Evolutionary conservation across 2,888 invertebrate species (phyloP).

Genomic region (Pimpla rufipes): DNA sequence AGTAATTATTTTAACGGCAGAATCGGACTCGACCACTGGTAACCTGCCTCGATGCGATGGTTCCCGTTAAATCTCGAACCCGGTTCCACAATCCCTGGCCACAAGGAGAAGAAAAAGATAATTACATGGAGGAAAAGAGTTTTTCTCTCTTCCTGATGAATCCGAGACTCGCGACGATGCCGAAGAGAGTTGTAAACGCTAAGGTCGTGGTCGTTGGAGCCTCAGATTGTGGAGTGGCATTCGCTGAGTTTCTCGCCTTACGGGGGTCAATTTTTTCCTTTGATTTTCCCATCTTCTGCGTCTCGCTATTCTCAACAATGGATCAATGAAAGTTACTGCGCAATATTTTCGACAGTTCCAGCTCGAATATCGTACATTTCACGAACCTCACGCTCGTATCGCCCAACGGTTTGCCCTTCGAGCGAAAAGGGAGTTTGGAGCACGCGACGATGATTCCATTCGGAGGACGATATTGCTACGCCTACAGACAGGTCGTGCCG

Average conservation of each 20-base stretch:
- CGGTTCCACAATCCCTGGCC: constrained; percentile 74
- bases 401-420: constrained; percentile 88
- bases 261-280: constrained; percentile 82
- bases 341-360: constrained; percentile 79
- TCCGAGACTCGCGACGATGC: constrained; percentile 86
- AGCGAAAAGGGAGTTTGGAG: constrained; percentile 84
- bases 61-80: constrained; percentile 79
- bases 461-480: constrained; percentile 86
- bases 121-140: constrained; percentile 73
- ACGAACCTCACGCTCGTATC: constrained; percentile 91
- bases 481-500: constrained; percentile 87
- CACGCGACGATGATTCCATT: constrained; percentile 86
- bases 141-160: constrained; percentile 88
- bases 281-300: neutral
- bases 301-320: neutral
- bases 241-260: constrained; percentile 88
- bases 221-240: constrained; percentile 88
- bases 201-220: constrained; percentile 90
- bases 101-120: constrained; percentile 38
- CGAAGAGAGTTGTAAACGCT: constrained; percentile 87
- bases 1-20: constrained; percentile 77
- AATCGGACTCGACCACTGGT: constrained; percentile 85
- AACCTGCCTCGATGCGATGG: constrained; percentile 84
- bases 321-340: neutral
- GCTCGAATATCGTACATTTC: constrained; percentile 87